A percentile compares a stretch with the other conserved stretches of the same genome.
Conservation (phyloP, 2,797 vertebrate genomes). For the Luscinia megarhynchos region DNA sequence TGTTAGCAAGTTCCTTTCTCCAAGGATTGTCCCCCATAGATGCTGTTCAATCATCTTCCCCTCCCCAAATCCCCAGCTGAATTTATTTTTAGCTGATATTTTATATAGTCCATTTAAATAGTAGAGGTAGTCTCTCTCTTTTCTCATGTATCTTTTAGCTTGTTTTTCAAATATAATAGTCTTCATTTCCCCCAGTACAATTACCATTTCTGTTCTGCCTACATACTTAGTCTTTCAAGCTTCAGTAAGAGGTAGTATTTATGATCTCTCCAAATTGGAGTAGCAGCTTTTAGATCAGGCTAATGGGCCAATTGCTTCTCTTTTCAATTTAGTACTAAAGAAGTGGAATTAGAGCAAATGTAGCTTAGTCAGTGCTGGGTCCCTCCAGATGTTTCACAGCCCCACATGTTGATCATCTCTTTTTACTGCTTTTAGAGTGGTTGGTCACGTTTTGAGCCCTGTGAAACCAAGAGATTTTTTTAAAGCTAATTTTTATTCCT, state of each 20-base stretch:
- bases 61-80: background rate
- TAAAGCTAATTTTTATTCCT: background rate
- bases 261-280: conserved; percentile 3
- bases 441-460: background rate
- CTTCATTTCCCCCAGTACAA: background rate
- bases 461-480: background rate
- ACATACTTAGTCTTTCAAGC: background rate
- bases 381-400: background rate
- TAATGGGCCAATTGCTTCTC: conserved; percentile 20
- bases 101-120: background rate
- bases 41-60: background rate
- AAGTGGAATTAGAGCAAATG: background rate
- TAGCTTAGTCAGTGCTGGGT: background rate
- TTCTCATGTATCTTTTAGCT: background rate
- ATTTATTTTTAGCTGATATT: background rate
- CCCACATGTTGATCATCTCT: background rate
- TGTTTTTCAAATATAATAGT: conserved; percentile 39
- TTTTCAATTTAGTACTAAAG: conserved; percentile 19
- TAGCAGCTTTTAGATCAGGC: conserved; percentile 8
- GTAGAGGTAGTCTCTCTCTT: background rate
- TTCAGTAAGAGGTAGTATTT: background rate
- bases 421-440: background rate
- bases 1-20: background rate
- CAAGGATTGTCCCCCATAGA: background rate
- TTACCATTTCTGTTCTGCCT: conserved; percentile 26